These are phyloP conservation scores for Lutjanus argentimaculatus DNA, from an alignment of 2,797 vertebrate genomes.

Conservation along the genomic window DNA sequence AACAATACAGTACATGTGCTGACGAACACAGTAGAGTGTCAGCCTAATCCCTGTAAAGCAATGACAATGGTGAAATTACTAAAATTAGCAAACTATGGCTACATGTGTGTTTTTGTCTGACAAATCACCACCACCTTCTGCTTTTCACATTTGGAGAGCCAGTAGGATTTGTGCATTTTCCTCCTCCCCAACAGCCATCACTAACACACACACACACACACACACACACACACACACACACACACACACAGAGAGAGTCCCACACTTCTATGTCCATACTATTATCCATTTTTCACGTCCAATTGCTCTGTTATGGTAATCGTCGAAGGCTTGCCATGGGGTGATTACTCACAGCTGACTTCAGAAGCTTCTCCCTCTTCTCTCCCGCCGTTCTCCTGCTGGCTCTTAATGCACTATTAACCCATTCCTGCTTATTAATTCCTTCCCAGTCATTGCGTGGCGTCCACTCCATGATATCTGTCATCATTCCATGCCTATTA, in stretches of 20 bases:
- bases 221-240: conserved; percentile 53
- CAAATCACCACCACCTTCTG: conserved; percentile 56
- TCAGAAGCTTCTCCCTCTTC: conserved; percentile 93
- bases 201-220: conserved; percentile 39
- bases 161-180: conserved; percentile 65
- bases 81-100: conserved; percentile 45
- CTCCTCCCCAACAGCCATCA: conserved; percentile 56
- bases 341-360: conserved; percentile 99
- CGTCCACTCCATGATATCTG: conserved; percentile 87
- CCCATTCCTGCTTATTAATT: conserved; percentile 99
- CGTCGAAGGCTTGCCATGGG: conserved; percentile 97
- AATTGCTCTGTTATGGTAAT: conserved; percentile 99
- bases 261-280: conserved; percentile 96
- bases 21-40: background rate
- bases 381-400: conserved; percentile 96
- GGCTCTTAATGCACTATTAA: conserved; percentile 99
- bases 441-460: conserved; percentile 94
- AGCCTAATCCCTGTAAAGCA: background rate
- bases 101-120: conserved; percentile 44
- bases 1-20: background rate
- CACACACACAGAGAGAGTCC: conserved; percentile 50
- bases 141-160: conserved; percentile 59
- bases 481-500: conserved; percentile 88
- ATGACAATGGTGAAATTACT: conserved; percentile 8
- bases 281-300: conserved; percentile 99